phyloP scores from a whole-genome alignment of 2,888 invertebrate genomes.

The Shargacucullia verbasci region DNA sequence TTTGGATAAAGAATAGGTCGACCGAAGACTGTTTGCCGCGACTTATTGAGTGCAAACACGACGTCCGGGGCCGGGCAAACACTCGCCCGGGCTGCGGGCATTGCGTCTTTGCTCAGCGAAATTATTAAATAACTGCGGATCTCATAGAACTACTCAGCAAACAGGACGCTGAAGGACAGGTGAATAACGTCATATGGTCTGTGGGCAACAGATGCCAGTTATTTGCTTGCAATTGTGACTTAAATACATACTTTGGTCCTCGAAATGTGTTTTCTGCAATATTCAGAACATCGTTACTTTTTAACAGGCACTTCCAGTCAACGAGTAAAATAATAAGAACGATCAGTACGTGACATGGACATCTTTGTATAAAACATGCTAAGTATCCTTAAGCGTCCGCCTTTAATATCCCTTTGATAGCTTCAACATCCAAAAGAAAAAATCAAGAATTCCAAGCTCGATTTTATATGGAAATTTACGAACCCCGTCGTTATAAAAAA shows the following conservation, averaged over 20 bases:
- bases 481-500: conserved; percentile 33
- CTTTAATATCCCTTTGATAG: background rate
- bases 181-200: conserved; percentile 31
- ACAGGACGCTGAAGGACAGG: conserved; percentile 23
- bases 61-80: conserved; percentile 59
- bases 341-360: background rate
- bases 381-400: background rate
- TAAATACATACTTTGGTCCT: conserved; percentile 2
- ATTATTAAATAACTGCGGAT: conserved; percentile 61
- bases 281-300: background rate
- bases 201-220: conserved; percentile 12
- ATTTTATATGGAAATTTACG: conserved; percentile 18
- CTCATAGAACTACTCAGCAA: conserved; percentile 43
- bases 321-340: background rate
- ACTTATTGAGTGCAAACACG: conserved; percentile 79
- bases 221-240: conserved; percentile 4
- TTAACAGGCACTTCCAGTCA: too few relatives aligned
- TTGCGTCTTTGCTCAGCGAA: conserved; percentile 59
- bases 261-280: background rate
- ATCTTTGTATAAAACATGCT: background rate
- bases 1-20: conserved; percentile 63
- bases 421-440: conserved; percentile 8
- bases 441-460: conserved; percentile 17
- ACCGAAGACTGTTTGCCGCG: conserved; percentile 69
- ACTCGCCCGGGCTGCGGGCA: conserved; percentile 47